Percentiles rank a stretch among this genome's conserved stretches.
Evolutionary conservation across 2,888 invertebrate species (phyloP).

Genomic region (Pachycephus smyrnensis): DNA sequence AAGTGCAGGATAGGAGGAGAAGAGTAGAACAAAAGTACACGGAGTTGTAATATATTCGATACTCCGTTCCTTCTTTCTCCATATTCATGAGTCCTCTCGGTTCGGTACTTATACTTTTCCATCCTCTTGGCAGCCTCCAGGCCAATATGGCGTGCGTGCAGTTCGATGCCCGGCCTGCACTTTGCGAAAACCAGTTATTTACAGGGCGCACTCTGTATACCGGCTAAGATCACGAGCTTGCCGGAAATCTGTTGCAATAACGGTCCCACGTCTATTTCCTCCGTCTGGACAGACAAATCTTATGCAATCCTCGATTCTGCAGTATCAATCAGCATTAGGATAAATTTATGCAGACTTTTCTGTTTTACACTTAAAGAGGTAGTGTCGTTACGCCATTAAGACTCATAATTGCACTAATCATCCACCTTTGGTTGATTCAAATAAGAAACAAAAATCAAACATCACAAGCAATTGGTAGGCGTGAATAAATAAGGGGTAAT

Average conservation of each 20-base stretch:
- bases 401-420: not conserved
- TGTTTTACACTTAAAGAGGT: not conserved
- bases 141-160: not conserved
- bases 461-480: not conserved
- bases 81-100: not conserved
- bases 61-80: not conserved
- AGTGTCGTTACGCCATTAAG: not conserved
- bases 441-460: not conserved
- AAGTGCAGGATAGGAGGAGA: not conserved
- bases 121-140: not conserved
- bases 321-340: not conserved
- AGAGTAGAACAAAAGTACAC: not conserved
- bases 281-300: not conserved
- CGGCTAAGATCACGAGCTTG: not conserved
- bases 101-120: not conserved
- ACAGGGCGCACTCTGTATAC: slow-evolving; percentile 6
- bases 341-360: not conserved
- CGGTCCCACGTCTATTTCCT: not conserved
- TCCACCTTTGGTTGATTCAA: not conserved
- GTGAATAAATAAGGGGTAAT: not conserved
- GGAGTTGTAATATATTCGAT: not conserved
- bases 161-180: slow-evolving; percentile 27
- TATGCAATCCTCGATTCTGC: not conserved
- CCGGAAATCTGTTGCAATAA: slow-evolving; percentile 1
- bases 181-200: slow-evolving; percentile 50